Evolutionary conservation across 2,888 invertebrate genomes (phyloP).

Genomic region (Spisula subtruncata): DNA sequence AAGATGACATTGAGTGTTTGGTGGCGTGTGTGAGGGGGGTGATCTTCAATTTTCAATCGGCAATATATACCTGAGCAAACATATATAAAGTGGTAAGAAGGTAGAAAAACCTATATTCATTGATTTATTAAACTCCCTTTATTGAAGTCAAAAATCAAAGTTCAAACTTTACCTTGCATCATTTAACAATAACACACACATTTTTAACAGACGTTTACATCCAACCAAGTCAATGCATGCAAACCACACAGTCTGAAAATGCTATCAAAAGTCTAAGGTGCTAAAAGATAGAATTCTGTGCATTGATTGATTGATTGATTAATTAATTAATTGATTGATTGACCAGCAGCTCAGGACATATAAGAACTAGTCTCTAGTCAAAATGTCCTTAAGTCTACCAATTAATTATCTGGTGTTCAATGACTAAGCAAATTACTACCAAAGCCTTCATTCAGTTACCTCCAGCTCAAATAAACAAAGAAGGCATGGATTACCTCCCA

Average conservation of each 20-base stretch:
- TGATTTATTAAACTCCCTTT: constrained; percentile 6
- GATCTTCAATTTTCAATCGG: not conserved
- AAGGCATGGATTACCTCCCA: too few relatives aligned
- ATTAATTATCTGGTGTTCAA: too few relatives aligned
- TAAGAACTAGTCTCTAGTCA: too few relatives aligned
- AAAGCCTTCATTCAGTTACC: too few relatives aligned
- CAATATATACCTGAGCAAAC: constrained; percentile 17
- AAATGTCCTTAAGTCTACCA: too few relatives aligned
- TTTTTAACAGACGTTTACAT: not conserved
- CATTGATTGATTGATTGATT: not conserved
- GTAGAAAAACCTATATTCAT: not conserved
- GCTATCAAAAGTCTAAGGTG: not conserved
- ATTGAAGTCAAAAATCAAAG: not conserved
- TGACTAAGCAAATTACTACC: too few relatives aligned
- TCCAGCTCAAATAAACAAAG: too few relatives aligned
- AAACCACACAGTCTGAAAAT: not conserved
- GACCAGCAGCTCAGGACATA: too few relatives aligned
- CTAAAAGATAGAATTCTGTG: not conserved
- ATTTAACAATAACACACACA: not conserved
- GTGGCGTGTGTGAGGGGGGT: not conserved
- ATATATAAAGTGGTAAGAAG: not conserved
- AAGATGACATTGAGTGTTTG: not conserved
- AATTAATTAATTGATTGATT: too few relatives aligned
- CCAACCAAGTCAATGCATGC: not conserved
- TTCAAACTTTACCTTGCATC: not conserved